Evolutionary conservation across 2,797 vertebrate species (phyloP), one percentile per base, ranked within the genome.

Genomic region (Lepus oiostolus): DNA sequence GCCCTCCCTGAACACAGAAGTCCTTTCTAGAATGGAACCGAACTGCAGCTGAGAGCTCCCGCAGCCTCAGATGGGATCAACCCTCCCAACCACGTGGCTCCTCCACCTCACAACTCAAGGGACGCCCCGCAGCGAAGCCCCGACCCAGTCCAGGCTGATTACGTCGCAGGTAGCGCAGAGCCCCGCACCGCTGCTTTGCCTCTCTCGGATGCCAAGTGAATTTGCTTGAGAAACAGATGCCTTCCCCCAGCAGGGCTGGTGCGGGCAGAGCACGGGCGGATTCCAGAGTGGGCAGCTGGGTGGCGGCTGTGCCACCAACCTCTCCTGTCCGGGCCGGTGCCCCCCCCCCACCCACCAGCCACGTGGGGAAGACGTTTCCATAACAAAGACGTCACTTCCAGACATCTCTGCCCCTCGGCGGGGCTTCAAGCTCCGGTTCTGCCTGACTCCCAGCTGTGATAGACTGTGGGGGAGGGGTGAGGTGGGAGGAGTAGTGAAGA

Each of bases 191-290:
- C 71, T 83, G 58, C 42, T 65, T 83, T 85, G 7, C 22, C 14
- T 38, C 42, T 90, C 32, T 85, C 72, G 24, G 52, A 85, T 0
- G 7, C 63, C 14, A 62, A 95, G 65, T 92, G 84, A 90, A 81
- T 91, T 94, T 11, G 60, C 62, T 14, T 79, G 86, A 92, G 79
- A 60, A 90, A 70, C 72, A 28, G 42, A 38, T 67, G 76, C 71
- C 63, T 85, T 83, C 47, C 54, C 30, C 60, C 38, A 67, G 38
- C 89, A 50, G 54, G n/a, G n/a, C 30, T 17, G 26, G 3, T 2
- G 42, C 2, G n/a, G 6, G 24, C 92, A 30, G 67, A 54, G 16
- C 21, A n/a, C 7, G 22, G 42, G 30, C 1, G 7, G 32, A 28
- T 54, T 35, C 60, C 13, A 50, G 76, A 77, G 28, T 58, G 67